Evolutionary conservation across 2,797 vertebrate genomes (phyloP).

Genomic region (Aselliscus stoliczkanus): DNA sequence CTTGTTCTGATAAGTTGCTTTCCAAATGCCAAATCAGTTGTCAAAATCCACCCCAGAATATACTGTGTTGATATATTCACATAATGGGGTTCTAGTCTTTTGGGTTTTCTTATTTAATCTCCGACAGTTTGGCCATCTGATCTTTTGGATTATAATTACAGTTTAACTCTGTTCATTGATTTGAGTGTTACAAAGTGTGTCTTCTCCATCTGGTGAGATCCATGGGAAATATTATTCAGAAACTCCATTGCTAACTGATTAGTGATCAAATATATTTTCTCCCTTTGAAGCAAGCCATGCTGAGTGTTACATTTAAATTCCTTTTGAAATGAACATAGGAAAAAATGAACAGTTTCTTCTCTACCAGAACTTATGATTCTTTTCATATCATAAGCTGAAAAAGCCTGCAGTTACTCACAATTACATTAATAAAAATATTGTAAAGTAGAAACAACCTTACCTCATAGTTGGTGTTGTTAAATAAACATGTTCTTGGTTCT

Average conservation of each 20-base stretch:
- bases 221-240: conserved; percentile 29
- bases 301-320: background rate
- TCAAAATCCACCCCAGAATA: background rate
- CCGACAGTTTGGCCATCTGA: conserved; percentile 49
- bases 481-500: conserved; percentile 72
- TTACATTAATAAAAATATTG: conserved; percentile 22
- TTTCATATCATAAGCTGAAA: background rate
- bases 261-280: background rate
- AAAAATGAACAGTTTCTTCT: background rate
- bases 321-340: background rate
- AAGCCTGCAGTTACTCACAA: background rate
- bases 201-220: conserved; percentile 51
- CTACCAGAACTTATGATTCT: background rate
- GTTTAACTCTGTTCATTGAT: conserved; percentile 34
- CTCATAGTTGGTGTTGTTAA: conserved; percentile 64
- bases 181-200: background rate
- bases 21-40: background rate
- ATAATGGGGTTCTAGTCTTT: background rate
- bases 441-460: conserved; percentile 49
- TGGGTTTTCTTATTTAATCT: conserved; percentile 18
- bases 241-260: background rate
- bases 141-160: conserved; percentile 56
- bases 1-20: background rate
- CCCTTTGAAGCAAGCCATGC: background rate
- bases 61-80: background rate